Percentiles rank a stretch among this genome's conserved stretches.
Evolutionary conservation across 2,113 vertebrate species (phyloP).

Genomic region (Pituophis catenifer): DNA sequence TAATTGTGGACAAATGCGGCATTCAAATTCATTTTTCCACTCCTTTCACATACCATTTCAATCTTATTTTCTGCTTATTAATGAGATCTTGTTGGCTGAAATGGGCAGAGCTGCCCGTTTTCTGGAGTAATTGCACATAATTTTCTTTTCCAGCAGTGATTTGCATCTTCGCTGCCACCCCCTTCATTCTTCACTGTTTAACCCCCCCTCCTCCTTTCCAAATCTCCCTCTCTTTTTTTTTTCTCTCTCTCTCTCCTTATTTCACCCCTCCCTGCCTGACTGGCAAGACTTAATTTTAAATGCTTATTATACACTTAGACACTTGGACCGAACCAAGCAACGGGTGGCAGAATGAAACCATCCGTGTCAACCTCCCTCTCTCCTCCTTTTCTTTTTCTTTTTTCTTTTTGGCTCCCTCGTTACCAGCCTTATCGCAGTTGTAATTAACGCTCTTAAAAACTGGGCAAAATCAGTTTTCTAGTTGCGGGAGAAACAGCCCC

Average conservation of each 20-base stretch:
- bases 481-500: not conserved
- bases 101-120: slow-evolving; percentile 95
- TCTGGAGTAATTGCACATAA: slow-evolving; percentile 98
- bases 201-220: not conserved
- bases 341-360: not conserved
- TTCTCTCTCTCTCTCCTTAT: not conserved
- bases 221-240: not conserved
- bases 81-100: slow-evolving; percentile 98
- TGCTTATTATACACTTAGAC: slow-evolving; percentile 27
- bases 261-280: not conserved
- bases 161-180: slow-evolving; percentile 74
- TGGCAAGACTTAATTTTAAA: slow-evolving; percentile 28
- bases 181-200: not conserved
- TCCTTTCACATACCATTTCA: slow-evolving; percentile 99
- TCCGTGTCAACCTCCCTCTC: not conserved
- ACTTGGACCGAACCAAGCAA: slow-evolving; percentile 2
- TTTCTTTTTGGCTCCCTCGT: not conserved
- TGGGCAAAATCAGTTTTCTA: not conserved
- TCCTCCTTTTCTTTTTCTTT: not conserved
- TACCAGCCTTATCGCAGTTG: not conserved
- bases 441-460: not conserved
- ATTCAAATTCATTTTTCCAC: slow-evolving; percentile 99
- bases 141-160: slow-evolving; percentile 91
- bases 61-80: slow-evolving; percentile 99
- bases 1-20: slow-evolving; percentile 99